Evolutionary conservation across 2,113 vertebrate species (phyloP), one percentile per base, ranked within the genome.

Genomic region (Stomatorhinus ivindoensis): DNA sequence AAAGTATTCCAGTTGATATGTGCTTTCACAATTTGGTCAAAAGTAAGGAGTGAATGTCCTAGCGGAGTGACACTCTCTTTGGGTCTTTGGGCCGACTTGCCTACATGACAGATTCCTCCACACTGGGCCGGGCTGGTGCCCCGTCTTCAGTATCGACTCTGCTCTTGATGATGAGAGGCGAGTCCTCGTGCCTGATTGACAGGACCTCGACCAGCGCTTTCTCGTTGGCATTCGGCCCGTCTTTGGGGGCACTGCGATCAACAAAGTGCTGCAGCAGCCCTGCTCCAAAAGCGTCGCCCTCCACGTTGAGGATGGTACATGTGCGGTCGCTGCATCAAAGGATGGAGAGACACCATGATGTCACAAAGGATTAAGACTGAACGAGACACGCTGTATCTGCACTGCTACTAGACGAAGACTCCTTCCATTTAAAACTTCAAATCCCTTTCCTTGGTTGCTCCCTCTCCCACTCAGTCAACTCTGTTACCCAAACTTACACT

Each of bases 221-320:
- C 7, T 96, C 94, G 1, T 55, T 92, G 73, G 97, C 89, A 89
- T 96, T 94, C 0, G 91, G 90, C 31, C 0, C 93, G 0, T 47
- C 87, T 3, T 61, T 55, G 17, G 89, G 89, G 69, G 93, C 11
- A 0, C 76, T 87, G 2, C 93, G 94, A 86, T 98, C 97, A 3
- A 95, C 91, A 0, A 95, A 97, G 89, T 84, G 50, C 84, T 98
- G 97, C 91, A 98, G 93, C 35, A 98, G 95, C 0, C 97, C 97
- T 0, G 97, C 97, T 0, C 97, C 97, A 0, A 97, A 97, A 1
- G 97, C 97, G 0, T 98, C 97, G 0, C 97, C 96, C 90, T 98
- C 97, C 86, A 98, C 97, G 0, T 98, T 98, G 91, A 98, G 89
- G 58, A 98, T 47, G 0, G 97, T 98, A 92, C 97, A 98, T 11